A percentile compares a stretch with the other conserved stretches of the same genome.
Conservation (phyloP, 2,113 vertebrate genomes). For the Jaculus jaculus region DNA sequence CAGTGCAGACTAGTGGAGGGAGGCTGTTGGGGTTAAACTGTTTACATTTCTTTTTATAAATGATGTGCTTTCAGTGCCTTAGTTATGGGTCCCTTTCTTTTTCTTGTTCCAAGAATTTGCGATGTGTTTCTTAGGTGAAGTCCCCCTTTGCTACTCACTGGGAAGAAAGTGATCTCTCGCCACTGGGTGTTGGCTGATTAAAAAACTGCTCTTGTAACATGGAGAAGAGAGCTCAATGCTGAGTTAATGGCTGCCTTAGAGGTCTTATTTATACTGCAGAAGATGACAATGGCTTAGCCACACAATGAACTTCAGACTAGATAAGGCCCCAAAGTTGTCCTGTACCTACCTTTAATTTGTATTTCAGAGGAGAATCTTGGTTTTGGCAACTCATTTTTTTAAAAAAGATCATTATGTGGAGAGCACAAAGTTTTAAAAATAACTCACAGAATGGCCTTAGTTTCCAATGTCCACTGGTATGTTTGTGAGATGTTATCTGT, state of each 20-base stretch:
- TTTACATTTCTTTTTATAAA: conserved; percentile 60
- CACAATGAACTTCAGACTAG: conserved; percentile 43
- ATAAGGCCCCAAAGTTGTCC: conserved; percentile 60
- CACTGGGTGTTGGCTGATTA: not conserved
- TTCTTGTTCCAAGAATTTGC: conserved; percentile 45
- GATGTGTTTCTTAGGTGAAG: conserved; percentile 12
- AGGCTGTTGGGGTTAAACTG: conserved; percentile 61
- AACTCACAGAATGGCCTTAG: conserved; percentile 84
- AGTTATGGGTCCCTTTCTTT: conserved; percentile 68
- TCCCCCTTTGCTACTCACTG: conserved; percentile 48
- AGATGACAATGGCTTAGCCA: conserved; percentile 45
- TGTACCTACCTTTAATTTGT: conserved; percentile 42
- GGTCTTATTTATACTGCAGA: conserved; percentile 11
- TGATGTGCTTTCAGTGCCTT: conserved; percentile 73
- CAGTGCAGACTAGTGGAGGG: not conserved
- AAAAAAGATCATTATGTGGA: conserved; percentile 77
- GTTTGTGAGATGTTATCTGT: conserved; percentile 77
- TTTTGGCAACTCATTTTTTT: conserved; percentile 83
- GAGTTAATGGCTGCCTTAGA: conserved; percentile 20
- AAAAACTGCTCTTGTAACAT: not conserved
- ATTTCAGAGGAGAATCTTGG: conserved; percentile 64
- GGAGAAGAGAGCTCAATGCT: not conserved
- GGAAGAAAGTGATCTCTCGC: not conserved
- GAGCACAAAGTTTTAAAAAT: conserved; percentile 79
- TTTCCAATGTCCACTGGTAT: conserved; percentile 78